These are phyloP conservation scores for Alouatta palliata DNA, from an alignment of 2,113 vertebrate genomes.

Conservation along the genomic window DNA sequence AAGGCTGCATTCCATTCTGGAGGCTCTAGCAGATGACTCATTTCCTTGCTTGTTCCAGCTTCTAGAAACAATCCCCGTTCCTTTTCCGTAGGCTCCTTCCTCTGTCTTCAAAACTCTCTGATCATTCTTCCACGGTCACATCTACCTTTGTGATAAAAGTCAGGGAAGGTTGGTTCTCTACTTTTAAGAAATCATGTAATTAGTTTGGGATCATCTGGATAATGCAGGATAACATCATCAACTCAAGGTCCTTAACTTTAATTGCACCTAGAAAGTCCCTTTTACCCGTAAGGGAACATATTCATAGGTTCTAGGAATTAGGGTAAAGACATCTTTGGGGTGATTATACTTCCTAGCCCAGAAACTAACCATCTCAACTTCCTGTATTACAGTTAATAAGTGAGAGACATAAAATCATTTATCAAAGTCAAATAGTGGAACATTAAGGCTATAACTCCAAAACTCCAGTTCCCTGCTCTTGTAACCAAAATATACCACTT, in stretches of 20 bases:
- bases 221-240: not conserved
- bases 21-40: not conserved
- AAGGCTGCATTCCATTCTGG: not conserved
- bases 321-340: not conserved
- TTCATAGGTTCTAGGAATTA: not conserved
- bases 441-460: not conserved
- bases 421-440: not conserved
- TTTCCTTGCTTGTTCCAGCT: not conserved
- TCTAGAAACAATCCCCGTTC: not conserved
- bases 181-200: not conserved
- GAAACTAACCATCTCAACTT: not conserved
- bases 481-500: not conserved
- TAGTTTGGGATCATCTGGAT: too few species aligned
- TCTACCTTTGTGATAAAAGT: not conserved
- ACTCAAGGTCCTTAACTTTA: not conserved
- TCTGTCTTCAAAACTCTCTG: not conserved
- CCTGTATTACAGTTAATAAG: not conserved
- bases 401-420: not conserved
- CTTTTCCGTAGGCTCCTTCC: accelerated
- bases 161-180: not conserved
- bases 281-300: not conserved
- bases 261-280: too few species aligned
- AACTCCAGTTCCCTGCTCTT: not conserved
- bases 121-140: accelerated
- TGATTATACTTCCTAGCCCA: not conserved